Base-by-base conservation (phyloP, 2,797 vertebrate genomes). In the Oryzias dopingdopingensis region DNA sequence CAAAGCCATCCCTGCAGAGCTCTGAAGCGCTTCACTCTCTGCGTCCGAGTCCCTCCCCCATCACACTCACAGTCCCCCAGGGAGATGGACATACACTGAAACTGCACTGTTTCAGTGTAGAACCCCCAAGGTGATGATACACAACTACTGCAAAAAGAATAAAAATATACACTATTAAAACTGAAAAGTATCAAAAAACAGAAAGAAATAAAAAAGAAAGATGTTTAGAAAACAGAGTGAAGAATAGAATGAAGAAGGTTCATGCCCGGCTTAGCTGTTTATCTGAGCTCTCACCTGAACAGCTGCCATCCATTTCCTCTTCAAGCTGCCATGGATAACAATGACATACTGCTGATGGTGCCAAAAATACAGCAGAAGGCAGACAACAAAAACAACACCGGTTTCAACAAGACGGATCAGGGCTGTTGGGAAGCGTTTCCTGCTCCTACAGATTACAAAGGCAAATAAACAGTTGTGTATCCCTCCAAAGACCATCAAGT, bases 251-350 rank as follows among this genome's bases (percentile, higher is more conserved):
- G 49, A 22, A 43, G 42, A 40, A 13, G 16, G 47, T 58, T 58
- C 52, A 67, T 20, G 16, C 59, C 49, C 62, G 65, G 52, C 49
- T 64, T 59, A 75, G 62, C 74, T 65, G 58, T 72, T 74, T 70
- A 77, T 67, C 63, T 48, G 49, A 49, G 55, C 60, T 65, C 41
- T 76, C 62, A 79, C 53, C 62, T 69, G 70, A 78, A 64, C 66
- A 49, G 44, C 56, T 56, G 48, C 51, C 5, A 3, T 65, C 73
- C 67, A 53, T 64, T 57, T 62, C 37, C 53, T 60, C 66, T 57
- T 54, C 59, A 68, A 41, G 53, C 70, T 59, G 59, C 17, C 62
- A 49, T 5, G 13, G 51, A 56, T 61, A 46, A 67, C 68, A 72
- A 52, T 63, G 55, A 70, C 64, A 62, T 52, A 32, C 24, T 22